These are phyloP conservation scores for Nasonia oneida DNA, from an alignment of 2,888 invertebrate genomes.

Conservation along the genomic window DNA sequence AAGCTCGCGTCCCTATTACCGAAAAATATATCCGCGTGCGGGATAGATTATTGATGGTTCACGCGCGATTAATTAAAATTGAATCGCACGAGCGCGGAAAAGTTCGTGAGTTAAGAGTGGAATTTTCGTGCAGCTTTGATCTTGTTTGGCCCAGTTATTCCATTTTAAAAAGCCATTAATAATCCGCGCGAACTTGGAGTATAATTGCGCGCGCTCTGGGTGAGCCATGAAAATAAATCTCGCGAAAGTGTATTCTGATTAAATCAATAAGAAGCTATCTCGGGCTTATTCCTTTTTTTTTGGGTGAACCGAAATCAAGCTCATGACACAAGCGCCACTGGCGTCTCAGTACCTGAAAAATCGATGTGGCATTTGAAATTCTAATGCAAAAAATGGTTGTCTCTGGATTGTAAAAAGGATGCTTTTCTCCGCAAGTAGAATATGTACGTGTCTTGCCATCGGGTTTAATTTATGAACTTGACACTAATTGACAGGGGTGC, in stretches of 20 bases:
- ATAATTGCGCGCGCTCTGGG: background rate
- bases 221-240: background rate
- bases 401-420: background rate
- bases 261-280: background rate
- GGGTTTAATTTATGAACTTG: background rate
- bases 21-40: background rate
- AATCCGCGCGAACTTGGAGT: background rate
- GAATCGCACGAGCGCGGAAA: background rate
- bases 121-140: slow-evolving; percentile 5
- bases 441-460: background rate
- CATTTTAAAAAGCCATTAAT: slow-evolving; percentile 10
- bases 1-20: background rate
- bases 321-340: background rate
- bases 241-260: background rate
- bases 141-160: slow-evolving; percentile 23
- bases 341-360: background rate
- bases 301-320: background rate
- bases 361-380: background rate
- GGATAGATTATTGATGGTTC: background rate
- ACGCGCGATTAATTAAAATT: background rate
- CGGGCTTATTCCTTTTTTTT: background rate
- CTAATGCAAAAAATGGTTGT: background rate
- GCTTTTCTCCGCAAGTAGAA: background rate
- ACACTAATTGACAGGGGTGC: background rate
- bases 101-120: background rate